Evolutionary conservation across 2,113 vertebrate species (phyloP).

Genomic region (Notothenia rossii): DNA sequence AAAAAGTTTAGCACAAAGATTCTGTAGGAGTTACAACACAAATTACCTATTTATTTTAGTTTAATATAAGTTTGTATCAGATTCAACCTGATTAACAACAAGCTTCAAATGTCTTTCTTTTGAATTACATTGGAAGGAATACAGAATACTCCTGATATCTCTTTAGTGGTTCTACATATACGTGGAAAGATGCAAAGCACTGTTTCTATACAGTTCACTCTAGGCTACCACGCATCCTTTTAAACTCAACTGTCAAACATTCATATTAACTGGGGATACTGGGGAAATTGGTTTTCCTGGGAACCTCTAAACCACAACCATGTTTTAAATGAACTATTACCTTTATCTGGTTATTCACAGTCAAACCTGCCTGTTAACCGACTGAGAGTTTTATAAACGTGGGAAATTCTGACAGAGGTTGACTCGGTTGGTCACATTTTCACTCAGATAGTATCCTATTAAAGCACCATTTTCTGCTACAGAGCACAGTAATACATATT

Average conservation of each 20-base stretch:
- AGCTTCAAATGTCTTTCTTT: neutral
- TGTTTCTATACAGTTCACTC: neutral
- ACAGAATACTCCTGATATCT: neutral
- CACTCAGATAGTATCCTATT: constrained; percentile 30
- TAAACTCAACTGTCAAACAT: constrained; percentile 15
- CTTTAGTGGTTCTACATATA: neutral
- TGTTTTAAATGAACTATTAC: constrained; percentile 3
- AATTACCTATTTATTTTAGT: neutral
- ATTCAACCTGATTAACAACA: neutral
- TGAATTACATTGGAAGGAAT: too few relatives aligned
- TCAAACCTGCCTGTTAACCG: neutral
- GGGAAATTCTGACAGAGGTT: neutral
- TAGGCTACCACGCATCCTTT: neutral
- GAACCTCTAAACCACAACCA: constrained; percentile 9
- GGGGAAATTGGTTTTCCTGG: constrained; percentile 9
- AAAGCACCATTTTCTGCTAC: constrained; percentile 15
- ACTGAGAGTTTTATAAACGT: neutral
- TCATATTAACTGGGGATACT: constrained; percentile 16
- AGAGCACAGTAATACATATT: constrained; percentile 57
- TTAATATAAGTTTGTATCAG: neutral
- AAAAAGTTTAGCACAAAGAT: constrained; percentile 1
- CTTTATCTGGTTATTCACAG: constrained; percentile 2
- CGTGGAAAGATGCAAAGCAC: neutral
- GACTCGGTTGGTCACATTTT: constrained; percentile 7
- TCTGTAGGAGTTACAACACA: neutral